Evolutionary conservation across 1,140 invertebrate genomes (phyloP).

Genomic region (Sinella curviseta): DNA sequence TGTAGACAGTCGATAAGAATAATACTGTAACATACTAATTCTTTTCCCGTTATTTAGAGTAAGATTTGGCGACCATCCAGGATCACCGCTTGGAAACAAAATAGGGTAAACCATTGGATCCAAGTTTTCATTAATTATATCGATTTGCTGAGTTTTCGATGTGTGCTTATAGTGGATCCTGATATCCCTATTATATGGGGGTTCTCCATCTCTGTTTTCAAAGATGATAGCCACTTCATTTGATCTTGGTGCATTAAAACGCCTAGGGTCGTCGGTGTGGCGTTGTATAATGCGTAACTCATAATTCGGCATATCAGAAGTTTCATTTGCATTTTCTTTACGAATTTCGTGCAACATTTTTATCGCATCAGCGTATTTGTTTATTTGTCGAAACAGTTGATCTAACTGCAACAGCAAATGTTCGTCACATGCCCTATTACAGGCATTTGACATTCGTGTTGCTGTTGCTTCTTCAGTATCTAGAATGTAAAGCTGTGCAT

Average conservation of each 20-base stretch:
- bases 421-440: neutral
- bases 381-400: neutral
- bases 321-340: constrained; percentile 8
- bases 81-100: constrained; percentile 55
- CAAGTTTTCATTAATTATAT: neutral
- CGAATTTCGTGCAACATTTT: constrained; percentile 40
- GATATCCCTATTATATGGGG: neutral
- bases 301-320: neutral
- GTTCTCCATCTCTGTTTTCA: constrained; percentile 2
- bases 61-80: constrained; percentile 47
- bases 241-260: neutral
- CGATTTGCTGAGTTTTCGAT: neutral
- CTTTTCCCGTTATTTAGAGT: neutral
- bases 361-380: constrained; percentile 28
- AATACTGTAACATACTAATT: neutral
- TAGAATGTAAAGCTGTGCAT: constrained; percentile 46
- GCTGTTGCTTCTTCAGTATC: neutral
- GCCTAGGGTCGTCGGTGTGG: neutral
- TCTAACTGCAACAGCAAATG: neutral
- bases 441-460: neutral
- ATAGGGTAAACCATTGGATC: constrained; percentile 53
- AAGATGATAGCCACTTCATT: neutral
- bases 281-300: neutral
- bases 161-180: neutral
- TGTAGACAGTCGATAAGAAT: neutral